phyloP scores from a whole-genome alignment of 23 tunicate species.

The Trididemnum clinides region DNA sequence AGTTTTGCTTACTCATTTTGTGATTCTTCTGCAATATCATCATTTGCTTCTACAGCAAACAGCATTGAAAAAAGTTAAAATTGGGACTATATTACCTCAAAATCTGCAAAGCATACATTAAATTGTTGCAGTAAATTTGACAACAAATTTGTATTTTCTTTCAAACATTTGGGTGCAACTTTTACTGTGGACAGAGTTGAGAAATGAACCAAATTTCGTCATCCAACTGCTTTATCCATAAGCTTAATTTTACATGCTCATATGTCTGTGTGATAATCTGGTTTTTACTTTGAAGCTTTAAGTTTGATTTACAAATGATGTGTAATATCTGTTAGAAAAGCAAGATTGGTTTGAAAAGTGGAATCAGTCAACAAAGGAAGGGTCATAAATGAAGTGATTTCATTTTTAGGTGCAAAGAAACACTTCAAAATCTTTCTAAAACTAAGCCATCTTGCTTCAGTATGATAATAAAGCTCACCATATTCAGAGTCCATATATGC shows the following conservation, averaged over 20 bases:
- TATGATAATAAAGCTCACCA: not conserved
- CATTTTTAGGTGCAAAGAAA: too few species aligned
- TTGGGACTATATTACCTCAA: conserved; percentile 8
- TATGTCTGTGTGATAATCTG: conserved; percentile 43
- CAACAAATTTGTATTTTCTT: conserved; percentile 37
- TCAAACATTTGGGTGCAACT: conserved; percentile 6
- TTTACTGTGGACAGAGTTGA: conserved; percentile 13
- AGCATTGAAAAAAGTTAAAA: too few species aligned
- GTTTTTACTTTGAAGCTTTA: conserved; percentile 44
- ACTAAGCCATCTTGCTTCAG: conserved; percentile 12
- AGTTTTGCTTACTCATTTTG: conserved; percentile 39
- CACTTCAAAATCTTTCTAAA: conserved; percentile 3
- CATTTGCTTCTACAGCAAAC: conserved; percentile 48
- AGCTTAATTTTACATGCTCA: conserved; percentile 38
- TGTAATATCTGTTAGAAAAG: conserved; percentile 43
- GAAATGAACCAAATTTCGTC: conserved; percentile 19
- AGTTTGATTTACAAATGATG: conserved; percentile 31
- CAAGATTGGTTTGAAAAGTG: conserved; percentile 49
- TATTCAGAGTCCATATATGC: conserved; percentile 28
- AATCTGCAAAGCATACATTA: conserved; percentile 20
- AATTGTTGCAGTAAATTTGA: conserved; percentile 39
- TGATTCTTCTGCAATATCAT: conserved; percentile 33
- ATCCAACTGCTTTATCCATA: conserved; percentile 41
- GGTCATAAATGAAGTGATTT: conserved; percentile 47
- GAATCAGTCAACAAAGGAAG: conserved; percentile 38